phyloP scores from a whole-genome alignment of 2,113 vertebrate genomes.

The Echinops telfairi region DNA sequence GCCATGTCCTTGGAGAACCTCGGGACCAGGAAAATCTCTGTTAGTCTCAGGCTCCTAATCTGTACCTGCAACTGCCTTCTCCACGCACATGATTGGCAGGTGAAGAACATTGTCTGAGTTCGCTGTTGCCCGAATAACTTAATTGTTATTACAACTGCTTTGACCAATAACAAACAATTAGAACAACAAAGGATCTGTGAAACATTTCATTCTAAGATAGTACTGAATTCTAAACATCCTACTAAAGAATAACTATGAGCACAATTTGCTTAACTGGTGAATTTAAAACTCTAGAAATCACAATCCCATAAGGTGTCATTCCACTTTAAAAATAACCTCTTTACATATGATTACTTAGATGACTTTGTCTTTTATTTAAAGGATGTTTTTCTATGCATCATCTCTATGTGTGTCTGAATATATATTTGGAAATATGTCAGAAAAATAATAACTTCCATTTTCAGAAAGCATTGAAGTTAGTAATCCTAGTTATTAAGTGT shows the following conservation, averaged over 20 bases:
- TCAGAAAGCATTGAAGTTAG: background rate
- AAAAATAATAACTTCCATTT: background rate
- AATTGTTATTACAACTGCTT: background rate
- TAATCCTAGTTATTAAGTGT: no score
- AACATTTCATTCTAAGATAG: conserved; percentile 11
- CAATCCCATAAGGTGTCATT: background rate
- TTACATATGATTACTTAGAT: background rate
- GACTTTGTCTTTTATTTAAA: background rate
- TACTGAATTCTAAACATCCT: conserved; percentile 18
- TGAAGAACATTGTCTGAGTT: background rate
- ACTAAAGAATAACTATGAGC: background rate
- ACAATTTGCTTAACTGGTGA: background rate
- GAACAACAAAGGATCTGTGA: background rate
- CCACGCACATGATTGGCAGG: background rate
- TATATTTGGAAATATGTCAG: background rate
- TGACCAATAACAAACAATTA: background rate
- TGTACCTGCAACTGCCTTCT: background rate
- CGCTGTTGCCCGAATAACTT: background rate
- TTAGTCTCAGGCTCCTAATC: no score
- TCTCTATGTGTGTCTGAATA: background rate
- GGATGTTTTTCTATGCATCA: background rate
- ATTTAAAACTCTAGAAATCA: conserved; percentile 6
- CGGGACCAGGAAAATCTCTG: background rate
- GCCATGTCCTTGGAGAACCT: background rate
- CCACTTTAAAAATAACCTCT: background rate